These are phyloP conservation scores for Leptobrachium ailaonicum DNA, from an alignment of 2,113 vertebrate genomes.

Conservation along the genomic window DNA sequence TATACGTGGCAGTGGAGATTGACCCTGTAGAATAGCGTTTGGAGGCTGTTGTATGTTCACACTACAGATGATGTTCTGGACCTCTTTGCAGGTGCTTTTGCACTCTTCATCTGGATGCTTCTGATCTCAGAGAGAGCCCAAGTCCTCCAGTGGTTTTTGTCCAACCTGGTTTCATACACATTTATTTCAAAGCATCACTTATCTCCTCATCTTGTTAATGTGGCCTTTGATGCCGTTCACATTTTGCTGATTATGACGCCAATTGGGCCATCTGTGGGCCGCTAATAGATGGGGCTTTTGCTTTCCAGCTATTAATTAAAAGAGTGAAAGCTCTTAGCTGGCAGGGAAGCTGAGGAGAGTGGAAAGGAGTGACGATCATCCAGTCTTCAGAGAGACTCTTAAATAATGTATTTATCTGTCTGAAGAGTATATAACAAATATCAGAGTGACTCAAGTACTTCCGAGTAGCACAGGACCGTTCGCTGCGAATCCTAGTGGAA, in stretches of 20 bases:
- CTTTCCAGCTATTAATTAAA: constrained; percentile 41
- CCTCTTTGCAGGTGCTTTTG: no score
- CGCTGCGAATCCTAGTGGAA: no score
- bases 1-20: no score
- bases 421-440: no score
- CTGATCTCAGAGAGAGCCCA: no score
- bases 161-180: neutral
- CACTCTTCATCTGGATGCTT: no score
- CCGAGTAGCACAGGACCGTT: no score
- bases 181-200: neutral
- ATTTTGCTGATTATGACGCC: constrained; percentile 16
- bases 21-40: no score
- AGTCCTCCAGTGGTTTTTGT: neutral
- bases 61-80: no score
- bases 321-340: constrained; percentile 17
- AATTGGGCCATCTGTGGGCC: constrained; percentile 31
- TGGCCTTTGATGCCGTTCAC: constrained; percentile 18
- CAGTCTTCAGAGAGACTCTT: neutral
- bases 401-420: no score
- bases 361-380: constrained; percentile 6
- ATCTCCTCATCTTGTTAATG: neutral
- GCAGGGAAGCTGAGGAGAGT: constrained; percentile 12
- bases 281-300: constrained; percentile 36
- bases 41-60: no score
- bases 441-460: no score